A percentile compares a stretch with the other conserved stretches of the same genome.
Conservation (phyloP, 2,113 vertebrate species). For the Maccullochella peelii region DNA sequence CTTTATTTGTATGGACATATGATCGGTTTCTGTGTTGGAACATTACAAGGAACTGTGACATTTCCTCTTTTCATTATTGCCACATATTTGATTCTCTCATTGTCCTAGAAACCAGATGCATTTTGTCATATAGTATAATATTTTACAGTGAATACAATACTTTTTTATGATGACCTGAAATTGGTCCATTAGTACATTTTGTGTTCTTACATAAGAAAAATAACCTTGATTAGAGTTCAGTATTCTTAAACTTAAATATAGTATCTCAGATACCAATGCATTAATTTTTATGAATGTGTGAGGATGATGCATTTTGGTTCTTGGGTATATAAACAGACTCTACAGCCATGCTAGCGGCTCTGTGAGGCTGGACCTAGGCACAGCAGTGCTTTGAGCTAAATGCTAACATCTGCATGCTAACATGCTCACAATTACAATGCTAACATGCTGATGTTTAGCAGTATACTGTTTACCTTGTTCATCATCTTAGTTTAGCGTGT, state of each 20-base stretch:
- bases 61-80: constrained; percentile 35
- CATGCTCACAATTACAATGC: background rate
- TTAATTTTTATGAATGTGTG: background rate
- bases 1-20: background rate
- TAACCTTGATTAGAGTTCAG: background rate
- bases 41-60: background rate
- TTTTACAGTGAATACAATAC: background rate
- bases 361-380: background rate
- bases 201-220: background rate
- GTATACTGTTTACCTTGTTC: background rate
- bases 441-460: background rate
- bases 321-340: background rate
- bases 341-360: background rate
- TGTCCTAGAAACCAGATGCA: background rate
- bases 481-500: background rate
- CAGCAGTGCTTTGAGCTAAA: background rate
- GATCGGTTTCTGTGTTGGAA: background rate
- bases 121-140: background rate
- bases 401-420: background rate
- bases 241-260: background rate
- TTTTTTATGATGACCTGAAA: background rate
- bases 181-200: background rate
- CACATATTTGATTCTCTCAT: background rate
- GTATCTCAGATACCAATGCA: background rate
- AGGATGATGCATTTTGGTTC: background rate